A percentile compares a stretch with the other conserved stretches of the same genome.
Conservation (phyloP, 2,797 vertebrate species). For the Poecilia picta region DNA sequence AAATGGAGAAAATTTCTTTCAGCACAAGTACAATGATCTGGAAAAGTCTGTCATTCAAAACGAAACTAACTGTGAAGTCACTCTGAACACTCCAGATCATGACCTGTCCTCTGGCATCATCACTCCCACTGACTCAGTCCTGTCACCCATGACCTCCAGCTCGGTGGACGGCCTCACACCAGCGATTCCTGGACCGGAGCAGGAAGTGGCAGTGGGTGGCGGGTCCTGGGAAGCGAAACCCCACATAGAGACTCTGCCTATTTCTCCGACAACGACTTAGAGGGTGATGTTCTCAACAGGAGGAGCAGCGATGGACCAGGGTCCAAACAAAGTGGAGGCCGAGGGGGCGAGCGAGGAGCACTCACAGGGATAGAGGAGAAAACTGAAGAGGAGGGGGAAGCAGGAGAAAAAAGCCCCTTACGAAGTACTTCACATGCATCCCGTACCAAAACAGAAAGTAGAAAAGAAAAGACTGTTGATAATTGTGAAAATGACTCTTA, state of each 20-base stretch:
- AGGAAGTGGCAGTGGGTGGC: constrained; percentile 74
- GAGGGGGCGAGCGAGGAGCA: constrained; percentile 76
- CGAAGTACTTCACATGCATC: constrained; percentile 40
- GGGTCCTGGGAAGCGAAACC: constrained; percentile 85
- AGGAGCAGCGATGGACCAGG: constrained; percentile 73
- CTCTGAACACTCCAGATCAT: constrained; percentile 75
- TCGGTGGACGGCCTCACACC: constrained; percentile 85
- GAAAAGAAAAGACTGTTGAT: constrained; percentile 27
- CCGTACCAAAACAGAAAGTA: constrained; percentile 34
- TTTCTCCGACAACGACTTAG: constrained; percentile 88
- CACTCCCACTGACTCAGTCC: constrained; percentile 81
- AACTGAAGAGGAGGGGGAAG: constrained; percentile 78
- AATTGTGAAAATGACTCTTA: constrained; percentile 46
- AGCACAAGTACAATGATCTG: constrained; percentile 35
- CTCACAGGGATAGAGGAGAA: constrained; percentile 84
- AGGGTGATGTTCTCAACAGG: constrained; percentile 77
- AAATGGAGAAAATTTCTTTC: constrained; percentile 34
- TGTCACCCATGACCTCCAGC: constrained; percentile 83
- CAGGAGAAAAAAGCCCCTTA: constrained; percentile 58
- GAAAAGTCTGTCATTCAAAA: constrained; percentile 37
- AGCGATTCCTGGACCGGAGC: constrained; percentile 82
- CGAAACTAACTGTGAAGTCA: constrained; percentile 32
- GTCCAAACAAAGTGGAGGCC: constrained; percentile 70
- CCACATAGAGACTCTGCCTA: constrained; percentile 89
- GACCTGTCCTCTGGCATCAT: constrained; percentile 75